Evolutionary conservation across 2,113 vertebrate species (phyloP).

Genomic region (Cairina moschata): DNA sequence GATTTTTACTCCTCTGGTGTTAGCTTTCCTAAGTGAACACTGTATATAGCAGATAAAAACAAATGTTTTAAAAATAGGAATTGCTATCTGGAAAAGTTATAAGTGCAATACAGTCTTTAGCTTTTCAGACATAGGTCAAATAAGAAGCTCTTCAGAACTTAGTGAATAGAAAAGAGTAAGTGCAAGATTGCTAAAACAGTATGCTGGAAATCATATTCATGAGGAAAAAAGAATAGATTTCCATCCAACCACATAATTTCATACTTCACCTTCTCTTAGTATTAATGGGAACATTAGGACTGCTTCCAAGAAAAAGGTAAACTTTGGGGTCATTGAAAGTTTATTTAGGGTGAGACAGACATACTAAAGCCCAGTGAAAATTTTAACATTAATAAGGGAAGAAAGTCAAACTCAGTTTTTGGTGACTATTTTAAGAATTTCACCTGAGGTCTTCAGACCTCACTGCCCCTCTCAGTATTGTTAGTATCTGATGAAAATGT

Average conservation of each 20-base stretch:
- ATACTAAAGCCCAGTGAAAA: not conserved
- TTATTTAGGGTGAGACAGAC: not conserved
- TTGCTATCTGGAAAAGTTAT: not conserved
- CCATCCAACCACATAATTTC: not conserved
- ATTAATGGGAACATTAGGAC: not conserved
- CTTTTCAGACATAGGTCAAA: not conserved
- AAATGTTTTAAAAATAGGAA: not conserved
- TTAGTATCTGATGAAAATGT: conserved; percentile 18
- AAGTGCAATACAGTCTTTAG: not conserved
- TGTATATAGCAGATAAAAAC: not conserved
- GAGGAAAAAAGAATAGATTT: not conserved
- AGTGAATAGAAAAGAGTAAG: not conserved
- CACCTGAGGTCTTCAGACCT: conserved; percentile 33
- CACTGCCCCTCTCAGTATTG: not conserved
- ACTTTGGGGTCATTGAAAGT: not conserved
- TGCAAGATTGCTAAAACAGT: not conserved
- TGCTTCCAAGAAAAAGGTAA: not conserved
- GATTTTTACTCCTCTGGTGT: not conserved
- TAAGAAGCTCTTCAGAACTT: not conserved
- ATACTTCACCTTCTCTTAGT: not conserved
- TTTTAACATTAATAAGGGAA: not conserved
- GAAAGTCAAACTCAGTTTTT: not conserved
- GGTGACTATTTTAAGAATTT: conserved; percentile 50
- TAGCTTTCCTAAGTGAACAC: not conserved
- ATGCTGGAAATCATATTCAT: not conserved